These are phyloP conservation scores for Carduelis carduelis DNA, from an alignment of 2,797 vertebrate species.

Conservation along the genomic window DNA sequence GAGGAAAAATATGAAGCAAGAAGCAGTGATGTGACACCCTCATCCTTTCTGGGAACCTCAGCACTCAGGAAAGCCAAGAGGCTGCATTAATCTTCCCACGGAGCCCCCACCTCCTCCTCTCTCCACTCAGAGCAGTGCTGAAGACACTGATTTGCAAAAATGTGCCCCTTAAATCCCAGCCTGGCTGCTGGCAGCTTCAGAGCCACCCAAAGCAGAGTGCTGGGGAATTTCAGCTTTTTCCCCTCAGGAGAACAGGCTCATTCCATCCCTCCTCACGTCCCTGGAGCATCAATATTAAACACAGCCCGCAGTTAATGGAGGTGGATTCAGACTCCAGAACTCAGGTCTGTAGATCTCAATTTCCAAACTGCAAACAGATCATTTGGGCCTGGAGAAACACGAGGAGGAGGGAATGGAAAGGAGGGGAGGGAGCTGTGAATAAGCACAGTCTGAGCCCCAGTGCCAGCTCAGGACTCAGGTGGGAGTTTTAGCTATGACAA, in stretches of 20 bases:
- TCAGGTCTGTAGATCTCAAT: background rate
- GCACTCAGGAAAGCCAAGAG: background rate
- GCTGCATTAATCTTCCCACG: background rate
- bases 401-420: background rate
- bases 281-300: background rate
- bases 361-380: background rate
- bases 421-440: background rate
- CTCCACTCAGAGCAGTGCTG: background rate
- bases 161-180: background rate
- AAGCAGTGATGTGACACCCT: background rate
- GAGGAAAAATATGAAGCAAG: background rate
- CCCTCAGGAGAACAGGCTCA: background rate
- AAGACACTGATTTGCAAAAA: conserved; percentile 42
- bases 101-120: background rate
- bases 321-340: background rate
- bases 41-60: background rate
- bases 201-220: background rate
- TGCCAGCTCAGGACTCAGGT: background rate
- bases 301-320: background rate
- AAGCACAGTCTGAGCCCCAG: background rate
- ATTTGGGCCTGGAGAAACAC: background rate
- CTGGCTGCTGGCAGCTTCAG: conserved; percentile 7
- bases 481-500: background rate
- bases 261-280: background rate
- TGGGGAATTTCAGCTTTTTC: background rate